Evolutionary conservation across 2,113 vertebrate genomes (phyloP), one percentile per base, ranked within the genome.

Genomic region (Prochilodus magdalenae): DNA sequence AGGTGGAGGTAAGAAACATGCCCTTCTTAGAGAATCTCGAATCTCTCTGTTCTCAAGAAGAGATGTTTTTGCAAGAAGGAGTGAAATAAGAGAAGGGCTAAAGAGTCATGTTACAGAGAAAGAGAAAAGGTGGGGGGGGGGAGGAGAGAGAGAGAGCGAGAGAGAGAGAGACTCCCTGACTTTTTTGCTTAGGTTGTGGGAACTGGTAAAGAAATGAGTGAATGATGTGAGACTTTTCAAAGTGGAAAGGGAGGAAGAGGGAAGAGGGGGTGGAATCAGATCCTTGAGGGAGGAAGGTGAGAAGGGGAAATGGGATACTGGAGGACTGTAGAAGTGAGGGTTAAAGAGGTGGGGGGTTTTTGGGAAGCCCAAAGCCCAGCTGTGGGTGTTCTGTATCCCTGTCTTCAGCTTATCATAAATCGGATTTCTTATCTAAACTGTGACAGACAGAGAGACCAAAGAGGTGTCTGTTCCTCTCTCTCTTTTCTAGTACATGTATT

Each of bases 281-380:
- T 73, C 47, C 69, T 65, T 83, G 15, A 72, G 73, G 27, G 81
- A 16, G 57, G 81, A 92, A 92, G 89, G 88, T 94, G 94, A 94
- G 27, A 47, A 63, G 80, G 53, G 79, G 49, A 63, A 66, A 8
- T 47, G 78, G 73, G 69, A 87, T 80, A 78, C 85, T 79, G 83
- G 84, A 84, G 70, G 84, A 82, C 75, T 87, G 53, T 81, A 82
- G 62, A 81, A 86, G 82, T 86, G 77, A 79, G 84, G 79, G 74
- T 72, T 71, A 83, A 0, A 87, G 57, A 53, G 84, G 90, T 65
- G 88, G 96, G 95, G 95, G 96, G 96, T 96, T 96, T 97, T 96
- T 95, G 95, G 94, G 94, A 97, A 97, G 95, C 96, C 95, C 96
- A 96, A 96, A 97, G 97, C 96, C 96, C 96, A 93, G 96, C 96